These are phyloP conservation scores for Yponomeuta plumbellus DNA, from an alignment of 2,888 invertebrate species.

Conservation along the genomic window DNA sequence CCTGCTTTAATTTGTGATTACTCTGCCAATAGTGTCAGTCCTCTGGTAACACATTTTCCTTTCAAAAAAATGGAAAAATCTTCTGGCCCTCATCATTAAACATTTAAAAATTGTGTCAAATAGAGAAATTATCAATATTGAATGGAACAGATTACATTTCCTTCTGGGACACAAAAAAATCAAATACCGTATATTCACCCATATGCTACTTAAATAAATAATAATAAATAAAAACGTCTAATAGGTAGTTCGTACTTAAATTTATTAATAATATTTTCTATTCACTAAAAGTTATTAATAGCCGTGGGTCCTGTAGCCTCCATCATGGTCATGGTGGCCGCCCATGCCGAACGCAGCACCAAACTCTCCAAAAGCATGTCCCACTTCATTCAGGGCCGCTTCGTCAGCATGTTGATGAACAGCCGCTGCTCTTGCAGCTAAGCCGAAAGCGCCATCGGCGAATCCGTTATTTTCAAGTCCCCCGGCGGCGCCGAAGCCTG, in stretches of 20 bases:
- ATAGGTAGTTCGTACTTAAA: neutral
- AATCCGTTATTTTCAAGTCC: slow-evolving; percentile 17
- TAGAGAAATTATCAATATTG: no score
- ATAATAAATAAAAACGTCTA: neutral
- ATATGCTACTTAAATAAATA: neutral
- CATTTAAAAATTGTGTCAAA: no score
- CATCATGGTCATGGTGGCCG: slow-evolving; percentile 6
- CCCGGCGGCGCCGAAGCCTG: slow-evolving; percentile 10
- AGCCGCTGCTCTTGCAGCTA: slow-evolving; percentile 5
- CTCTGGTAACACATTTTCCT: no score
- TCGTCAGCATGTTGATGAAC: slow-evolving; percentile 5
- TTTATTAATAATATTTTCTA: neutral
- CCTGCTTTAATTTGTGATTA: no score
- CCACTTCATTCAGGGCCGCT: neutral
- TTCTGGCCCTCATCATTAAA: no score
- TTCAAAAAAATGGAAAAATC: no score
- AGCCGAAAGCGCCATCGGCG: slow-evolving; percentile 10
- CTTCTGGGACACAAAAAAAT: no score
- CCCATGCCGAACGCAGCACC: slow-evolving; percentile 11
- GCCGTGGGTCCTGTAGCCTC: slow-evolving; percentile 17
- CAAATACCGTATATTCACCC: no score
- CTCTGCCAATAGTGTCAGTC: no score
- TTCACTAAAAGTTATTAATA: slow-evolving; percentile 11
- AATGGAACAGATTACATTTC: no score
- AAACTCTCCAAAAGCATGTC: neutral